phyloP scores from a whole-genome alignment of 2,888 invertebrate species.

The Cecidostiba fungosa region DNA sequence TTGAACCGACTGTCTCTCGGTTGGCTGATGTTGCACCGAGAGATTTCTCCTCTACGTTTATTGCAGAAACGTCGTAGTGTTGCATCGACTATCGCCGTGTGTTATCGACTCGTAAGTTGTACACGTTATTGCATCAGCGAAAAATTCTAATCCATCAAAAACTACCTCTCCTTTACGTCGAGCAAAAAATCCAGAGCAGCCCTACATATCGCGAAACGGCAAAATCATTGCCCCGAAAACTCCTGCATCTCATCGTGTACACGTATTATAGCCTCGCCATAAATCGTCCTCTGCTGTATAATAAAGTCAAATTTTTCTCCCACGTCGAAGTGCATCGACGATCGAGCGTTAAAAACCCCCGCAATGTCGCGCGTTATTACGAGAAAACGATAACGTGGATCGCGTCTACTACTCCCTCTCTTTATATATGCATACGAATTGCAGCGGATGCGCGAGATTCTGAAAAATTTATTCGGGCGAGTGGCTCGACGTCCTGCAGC shows the following conservation, averaged over 20 bases:
- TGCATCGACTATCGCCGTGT: not conserved
- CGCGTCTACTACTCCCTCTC: not conserved
- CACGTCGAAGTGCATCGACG: not conserved
- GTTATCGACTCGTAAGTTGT: too few relatives aligned
- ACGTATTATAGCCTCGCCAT: not conserved
- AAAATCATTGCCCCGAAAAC: not conserved
- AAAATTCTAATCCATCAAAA: not conserved
- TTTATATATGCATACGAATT: conserved; percentile 22
- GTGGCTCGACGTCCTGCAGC: not conserved
- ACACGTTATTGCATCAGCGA: not conserved
- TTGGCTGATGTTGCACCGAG: not conserved
- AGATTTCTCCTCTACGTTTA: conserved; percentile 1
- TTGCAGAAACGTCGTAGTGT: not conserved
- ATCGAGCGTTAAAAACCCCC: conserved; percentile 23
- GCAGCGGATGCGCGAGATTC: not conserved
- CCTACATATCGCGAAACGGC: not conserved
- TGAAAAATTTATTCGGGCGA: conserved; percentile 23
- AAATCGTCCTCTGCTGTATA: not conserved
- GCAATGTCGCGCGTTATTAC: conserved; percentile 24
- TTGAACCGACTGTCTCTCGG: conserved; percentile 30
- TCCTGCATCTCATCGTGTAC: not conserved
- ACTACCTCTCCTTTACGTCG: not conserved
- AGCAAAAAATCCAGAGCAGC: not conserved
- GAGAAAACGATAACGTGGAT: not conserved
- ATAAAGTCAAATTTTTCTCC: conserved; percentile 1